Evolutionary conservation across 1,140 invertebrate genomes (phyloP).

Genomic region (Ceratosolen fusciceps): DNA sequence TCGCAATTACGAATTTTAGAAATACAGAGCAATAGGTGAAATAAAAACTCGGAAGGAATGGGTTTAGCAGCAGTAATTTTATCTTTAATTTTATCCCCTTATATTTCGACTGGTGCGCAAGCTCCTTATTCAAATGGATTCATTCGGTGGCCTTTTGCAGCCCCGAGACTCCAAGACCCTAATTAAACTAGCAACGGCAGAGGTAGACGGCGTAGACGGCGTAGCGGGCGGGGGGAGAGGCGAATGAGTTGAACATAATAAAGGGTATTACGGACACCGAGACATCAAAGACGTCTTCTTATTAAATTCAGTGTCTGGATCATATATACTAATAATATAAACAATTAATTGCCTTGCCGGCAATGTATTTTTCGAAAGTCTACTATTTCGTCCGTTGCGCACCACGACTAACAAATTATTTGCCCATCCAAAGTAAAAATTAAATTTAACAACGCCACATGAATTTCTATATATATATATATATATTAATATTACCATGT

Average conservation of each 20-base stretch:
- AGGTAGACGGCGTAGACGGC: too few relatives aligned
- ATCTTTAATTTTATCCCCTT: slow-evolving; percentile 5
- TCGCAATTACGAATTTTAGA: background rate
- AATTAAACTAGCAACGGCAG: slow-evolving; percentile 12
- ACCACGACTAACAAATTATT: background rate
- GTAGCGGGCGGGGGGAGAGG: too few relatives aligned
- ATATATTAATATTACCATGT: too few relatives aligned
- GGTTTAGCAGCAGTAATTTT: background rate
- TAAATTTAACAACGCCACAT: too few relatives aligned
- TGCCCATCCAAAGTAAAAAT: too few relatives aligned
- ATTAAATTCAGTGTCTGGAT: background rate
- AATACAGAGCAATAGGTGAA: background rate
- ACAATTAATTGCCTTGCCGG: background rate
- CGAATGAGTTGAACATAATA: slow-evolving; percentile 25
- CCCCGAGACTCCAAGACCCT: slow-evolving; percentile 4
- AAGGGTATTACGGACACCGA: slow-evolving; percentile 22
- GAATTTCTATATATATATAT: too few relatives aligned
- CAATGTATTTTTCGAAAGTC: background rate
- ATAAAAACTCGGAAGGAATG: background rate
- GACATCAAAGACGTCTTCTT: slow-evolving; percentile 36
- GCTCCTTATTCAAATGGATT: slow-evolving; percentile 23
- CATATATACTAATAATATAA: background rate
- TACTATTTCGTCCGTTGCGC: background rate
- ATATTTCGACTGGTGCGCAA: background rate
- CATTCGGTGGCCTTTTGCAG: background rate